Percentiles rank a stretch among this genome's conserved stretches.
Evolutionary conservation across 2,113 vertebrate species (phyloP).

Genomic region (Lonchura striata): DNA sequence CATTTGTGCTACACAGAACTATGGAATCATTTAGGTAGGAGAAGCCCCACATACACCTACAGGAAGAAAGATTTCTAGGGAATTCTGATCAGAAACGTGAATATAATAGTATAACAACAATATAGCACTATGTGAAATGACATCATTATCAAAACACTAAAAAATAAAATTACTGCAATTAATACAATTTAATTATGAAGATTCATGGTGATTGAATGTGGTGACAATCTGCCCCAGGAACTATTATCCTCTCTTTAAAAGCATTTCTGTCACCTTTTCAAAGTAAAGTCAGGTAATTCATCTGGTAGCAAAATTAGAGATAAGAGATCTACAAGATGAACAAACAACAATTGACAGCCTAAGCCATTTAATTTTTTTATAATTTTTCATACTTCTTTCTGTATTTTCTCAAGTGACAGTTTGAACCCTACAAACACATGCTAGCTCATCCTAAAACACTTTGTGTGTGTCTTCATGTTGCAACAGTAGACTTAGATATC

Average conservation of each 20-base stretch:
- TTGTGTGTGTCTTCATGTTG: background rate
- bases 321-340: background rate
- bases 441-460: background rate
- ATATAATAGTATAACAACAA: background rate
- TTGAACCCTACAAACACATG: background rate
- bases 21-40: background rate
- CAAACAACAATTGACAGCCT: background rate
- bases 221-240: background rate
- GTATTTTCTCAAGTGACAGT: background rate
- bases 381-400: background rate
- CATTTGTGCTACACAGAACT: background rate
- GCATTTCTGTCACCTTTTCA: background rate
- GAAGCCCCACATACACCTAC: background rate
- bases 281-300: background rate
- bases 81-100: background rate
- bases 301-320: background rate
- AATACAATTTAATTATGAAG: background rate
- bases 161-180: conserved; percentile 15
- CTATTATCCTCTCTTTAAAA: background rate
- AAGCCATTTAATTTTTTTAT: background rate
- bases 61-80: background rate
- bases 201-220: background rate
- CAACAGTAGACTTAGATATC: background rate
- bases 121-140: background rate
- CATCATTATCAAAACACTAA: background rate